Evolutionary conservation across 1,140 invertebrate genomes (phyloP).

Genomic region (Lordiphosa clarofinis): DNA sequence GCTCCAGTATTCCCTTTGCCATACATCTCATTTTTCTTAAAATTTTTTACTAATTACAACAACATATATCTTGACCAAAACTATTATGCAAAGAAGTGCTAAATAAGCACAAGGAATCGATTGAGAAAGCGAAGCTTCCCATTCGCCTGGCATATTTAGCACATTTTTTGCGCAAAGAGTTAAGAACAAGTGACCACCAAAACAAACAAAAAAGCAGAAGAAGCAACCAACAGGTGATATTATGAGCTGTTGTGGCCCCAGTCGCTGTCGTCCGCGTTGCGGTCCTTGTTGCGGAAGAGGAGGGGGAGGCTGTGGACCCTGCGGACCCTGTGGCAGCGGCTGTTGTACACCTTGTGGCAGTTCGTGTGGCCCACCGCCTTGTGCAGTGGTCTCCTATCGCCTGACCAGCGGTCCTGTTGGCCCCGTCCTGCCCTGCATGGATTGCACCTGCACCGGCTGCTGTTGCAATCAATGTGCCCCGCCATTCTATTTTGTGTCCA

Average conservation of each 20-base stretch:
- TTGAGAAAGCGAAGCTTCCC: not conserved
- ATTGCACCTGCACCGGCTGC: slow-evolving; percentile 23
- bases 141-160: slow-evolving; percentile 49
- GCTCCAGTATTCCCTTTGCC: not conserved
- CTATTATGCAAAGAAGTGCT: slow-evolving; percentile 52
- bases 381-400: slow-evolving; percentile 45
- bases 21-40: slow-evolving; percentile 5
- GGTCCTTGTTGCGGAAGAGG: slow-evolving; percentile 3
- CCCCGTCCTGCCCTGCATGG: slow-evolving; percentile 44
- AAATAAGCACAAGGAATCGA: slow-evolving; percentile 38
- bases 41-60: slow-evolving; percentile 12
- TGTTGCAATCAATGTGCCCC: slow-evolving; percentile 28
- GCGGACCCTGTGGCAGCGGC: slow-evolving; percentile 6
- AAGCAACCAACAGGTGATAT: slow-evolving; percentile 31
- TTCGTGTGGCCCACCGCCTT: slow-evolving; percentile 31
- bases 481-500: slow-evolving; percentile 51
- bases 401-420: slow-evolving; percentile 45
- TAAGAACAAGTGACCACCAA: slow-evolving; percentile 10
- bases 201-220: not conserved
- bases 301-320: slow-evolving; percentile 2
- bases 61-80: slow-evolving; percentile 2
- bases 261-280: slow-evolving; percentile 9
- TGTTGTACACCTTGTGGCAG: slow-evolving; percentile 9
- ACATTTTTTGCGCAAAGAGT: slow-evolving; percentile 49
- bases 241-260: slow-evolving; percentile 20